Evolutionary conservation across 2,797 vertebrate genomes (phyloP).

Genomic region (Benthosema pterotum): DNA sequence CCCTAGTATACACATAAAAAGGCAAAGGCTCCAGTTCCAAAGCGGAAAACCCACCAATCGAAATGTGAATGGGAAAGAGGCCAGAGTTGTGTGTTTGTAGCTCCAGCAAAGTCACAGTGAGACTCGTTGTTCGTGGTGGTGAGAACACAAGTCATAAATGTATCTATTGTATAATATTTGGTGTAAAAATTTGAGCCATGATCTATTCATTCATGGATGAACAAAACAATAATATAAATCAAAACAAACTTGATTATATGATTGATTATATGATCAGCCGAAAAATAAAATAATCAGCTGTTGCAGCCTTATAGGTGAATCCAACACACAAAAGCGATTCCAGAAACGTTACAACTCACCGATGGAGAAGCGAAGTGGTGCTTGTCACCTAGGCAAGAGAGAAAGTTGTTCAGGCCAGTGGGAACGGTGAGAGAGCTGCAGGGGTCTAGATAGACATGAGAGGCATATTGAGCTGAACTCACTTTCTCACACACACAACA

Average conservation of each 20-base stretch:
- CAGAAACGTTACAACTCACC: too few relatives aligned
- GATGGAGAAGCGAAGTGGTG: not conserved
- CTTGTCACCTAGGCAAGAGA: not conserved
- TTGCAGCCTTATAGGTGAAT: not conserved
- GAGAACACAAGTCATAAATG: too few relatives aligned
- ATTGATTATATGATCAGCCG: too few relatives aligned
- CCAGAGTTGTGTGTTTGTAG: too few relatives aligned
- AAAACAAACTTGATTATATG: not conserved
- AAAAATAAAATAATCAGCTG: too few relatives aligned
- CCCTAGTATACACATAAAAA: too few relatives aligned
- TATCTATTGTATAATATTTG: not conserved
- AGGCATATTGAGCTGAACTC: conserved; percentile 25
- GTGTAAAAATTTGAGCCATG: too few relatives aligned
- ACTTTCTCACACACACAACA: conserved; percentile 20
- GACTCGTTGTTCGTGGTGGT: too few relatives aligned
- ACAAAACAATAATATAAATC: not conserved
- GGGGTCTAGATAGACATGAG: conserved; percentile 39
- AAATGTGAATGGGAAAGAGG: too few relatives aligned
- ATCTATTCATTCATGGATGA: not conserved
- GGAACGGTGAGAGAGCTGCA: conserved; percentile 35
- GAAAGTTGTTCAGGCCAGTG: not conserved
- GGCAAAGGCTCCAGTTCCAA: too few relatives aligned
- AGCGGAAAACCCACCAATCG: too few relatives aligned
- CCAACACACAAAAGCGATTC: not conserved
- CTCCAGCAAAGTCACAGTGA: too few relatives aligned